Base-by-base conservation (phyloP, 2,113 vertebrate genomes). In the Hippocampus zosterae region DNA sequence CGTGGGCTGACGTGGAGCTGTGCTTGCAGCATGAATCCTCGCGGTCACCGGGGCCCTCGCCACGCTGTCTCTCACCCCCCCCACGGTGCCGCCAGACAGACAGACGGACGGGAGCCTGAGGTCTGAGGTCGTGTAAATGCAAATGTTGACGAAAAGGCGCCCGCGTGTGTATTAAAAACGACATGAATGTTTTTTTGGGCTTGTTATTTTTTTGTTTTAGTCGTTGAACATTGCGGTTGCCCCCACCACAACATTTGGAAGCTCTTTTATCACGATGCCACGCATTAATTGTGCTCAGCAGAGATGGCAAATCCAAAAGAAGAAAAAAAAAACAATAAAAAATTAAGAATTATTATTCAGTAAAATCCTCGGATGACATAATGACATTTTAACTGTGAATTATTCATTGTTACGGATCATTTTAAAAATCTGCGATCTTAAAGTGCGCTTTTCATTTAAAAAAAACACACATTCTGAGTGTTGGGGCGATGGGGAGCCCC, bases 1-100 rank as follows among this genome's bases (percentile, higher is more conserved):
- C 81, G 81, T 11, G 78, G 83, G 33, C 81, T 88, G 87, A 88
- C 87, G 85, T 78, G 55, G 78, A 85, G 81, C 85, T 87, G 85
- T 88, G 83, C 74, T n/a, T 82, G 78, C 83, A 64, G 77, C 72
- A 70, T 48, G 46, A 71, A 84, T 83, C 84, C 87, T 88, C 71
- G 55, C 72, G 81, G 84, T 87, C 87, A 80, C 72, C 72, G 65
- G 85, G 84, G 76, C 83, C 69, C 87, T 83, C 76, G 83, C 83
- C 83, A 78, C 65, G 69, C 85, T 83, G 85, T 85, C 85, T 87
- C 78, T 46, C 40, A 85, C 84, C 78, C 46, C 41, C 83, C 76
- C 73, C 69, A 8, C 69, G n/a, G n/a, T 0, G 73, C 65, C 60
- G 5, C 55, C 76, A 81, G 79, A 77, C 81, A 83, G 75, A 77